Conservation (phyloP, 1,140 invertebrate species). For the Whitmania pigra region DNA sequence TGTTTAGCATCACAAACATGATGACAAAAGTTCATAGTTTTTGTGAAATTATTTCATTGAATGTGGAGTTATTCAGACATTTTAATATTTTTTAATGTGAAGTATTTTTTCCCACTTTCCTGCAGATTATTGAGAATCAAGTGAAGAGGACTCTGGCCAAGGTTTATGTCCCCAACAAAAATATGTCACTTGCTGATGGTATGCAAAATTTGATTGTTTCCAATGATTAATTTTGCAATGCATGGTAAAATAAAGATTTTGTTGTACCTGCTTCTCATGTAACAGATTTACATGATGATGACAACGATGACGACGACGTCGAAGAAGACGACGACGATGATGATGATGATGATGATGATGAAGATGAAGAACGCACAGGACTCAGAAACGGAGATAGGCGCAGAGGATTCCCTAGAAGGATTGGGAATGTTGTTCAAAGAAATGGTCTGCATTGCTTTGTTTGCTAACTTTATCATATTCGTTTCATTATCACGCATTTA, state of each 20-base stretch:
- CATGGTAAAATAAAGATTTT: no score
- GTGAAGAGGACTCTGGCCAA: slow-evolving; percentile 8
- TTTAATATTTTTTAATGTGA: no score
- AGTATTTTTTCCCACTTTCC: no score
- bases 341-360: slow-evolving; percentile 4
- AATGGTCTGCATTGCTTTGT: no score
- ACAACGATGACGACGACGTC: neutral
- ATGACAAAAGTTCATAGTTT: no score
- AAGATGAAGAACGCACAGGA: neutral
- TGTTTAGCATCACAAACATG: no score
- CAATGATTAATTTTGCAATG: neutral
- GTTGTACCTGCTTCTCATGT: no score
- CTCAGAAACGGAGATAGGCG: neutral
- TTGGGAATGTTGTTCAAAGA: no score
- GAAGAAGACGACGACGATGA: neutral
- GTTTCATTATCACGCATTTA: no score
- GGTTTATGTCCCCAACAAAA: slow-evolving; percentile 9
- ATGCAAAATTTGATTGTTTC: neutral
- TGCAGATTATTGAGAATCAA: neutral
- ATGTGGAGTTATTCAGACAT: no score
- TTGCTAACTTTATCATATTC: no score
- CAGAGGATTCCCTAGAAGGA: neutral
- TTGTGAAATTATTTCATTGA: no score
- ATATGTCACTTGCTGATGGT: neutral
- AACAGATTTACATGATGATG: neutral